Evolutionary conservation across 2,113 vertebrate species (phyloP).

Genomic region (Strix aluco): DNA sequence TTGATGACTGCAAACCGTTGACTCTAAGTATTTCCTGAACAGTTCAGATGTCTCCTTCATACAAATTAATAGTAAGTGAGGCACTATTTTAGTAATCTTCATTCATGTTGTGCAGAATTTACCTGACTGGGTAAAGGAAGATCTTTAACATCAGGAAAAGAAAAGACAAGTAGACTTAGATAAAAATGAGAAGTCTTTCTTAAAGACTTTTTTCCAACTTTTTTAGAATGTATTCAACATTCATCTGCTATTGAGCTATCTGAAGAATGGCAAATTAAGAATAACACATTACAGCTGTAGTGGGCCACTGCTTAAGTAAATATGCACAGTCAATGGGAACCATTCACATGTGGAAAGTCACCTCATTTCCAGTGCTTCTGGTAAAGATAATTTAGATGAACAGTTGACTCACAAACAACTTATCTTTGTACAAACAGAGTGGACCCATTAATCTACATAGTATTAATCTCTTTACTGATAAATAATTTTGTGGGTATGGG

Average conservation of each 20-base stretch:
- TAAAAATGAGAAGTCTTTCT: background rate
- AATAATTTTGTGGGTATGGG: background rate
- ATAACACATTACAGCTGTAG: background rate
- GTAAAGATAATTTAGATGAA: background rate
- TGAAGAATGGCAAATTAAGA: background rate
- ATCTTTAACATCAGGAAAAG: background rate
- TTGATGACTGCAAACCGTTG: background rate
- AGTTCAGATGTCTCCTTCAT: background rate
- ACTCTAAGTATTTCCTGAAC: background rate
- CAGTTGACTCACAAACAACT: background rate
- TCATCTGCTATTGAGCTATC: background rate
- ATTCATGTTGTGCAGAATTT: background rate
- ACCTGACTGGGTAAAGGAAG: background rate
- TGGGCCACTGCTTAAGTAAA: background rate
- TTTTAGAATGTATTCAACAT: background rate
- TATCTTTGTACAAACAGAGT: background rate
- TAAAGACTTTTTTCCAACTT: background rate
- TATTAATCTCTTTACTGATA: background rate
- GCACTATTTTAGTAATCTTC: background rate
- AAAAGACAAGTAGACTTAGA: background rate
- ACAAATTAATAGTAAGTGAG: background rate
- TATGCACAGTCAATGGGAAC: background rate
- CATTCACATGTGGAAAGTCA: background rate
- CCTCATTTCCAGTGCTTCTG: background rate
- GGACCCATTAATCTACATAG: background rate